Evolutionary conservation across 2,888 invertebrate species (phyloP), one percentile per base, ranked within the genome.

Genomic region (Melitaea athalia): DNA sequence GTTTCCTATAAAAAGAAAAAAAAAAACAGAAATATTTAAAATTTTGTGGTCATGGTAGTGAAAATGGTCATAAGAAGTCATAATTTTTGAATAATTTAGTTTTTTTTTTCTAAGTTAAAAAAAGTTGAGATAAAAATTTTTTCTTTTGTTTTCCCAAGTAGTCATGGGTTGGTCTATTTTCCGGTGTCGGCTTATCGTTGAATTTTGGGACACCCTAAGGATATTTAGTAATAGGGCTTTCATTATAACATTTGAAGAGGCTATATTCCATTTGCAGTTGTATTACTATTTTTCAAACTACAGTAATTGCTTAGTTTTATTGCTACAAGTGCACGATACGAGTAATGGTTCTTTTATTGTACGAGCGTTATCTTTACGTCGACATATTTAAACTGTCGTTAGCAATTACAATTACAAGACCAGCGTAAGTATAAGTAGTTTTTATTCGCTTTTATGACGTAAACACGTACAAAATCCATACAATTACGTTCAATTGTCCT

Each of bases 331-430:
- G 15, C 50, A 59, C 8, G 50, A 17, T 63, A 43, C 50, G 59
- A 63, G 31, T 50, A 50, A 63, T 59, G 47, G 57, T 59, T 57
- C 57, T 63, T 31, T 63, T 59, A 52, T 52, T 60, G 47, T 68
- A 53, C 15, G 11, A 31, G 43, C 10, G 52, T 65, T 63, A 63
- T 63, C 67, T 63, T 52, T 62, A 63, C 47, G 50, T 43, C 50
- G 43, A 55, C 47, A 38, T 57, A 59, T 3, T 64, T 59, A 55
- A 55, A 55, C 55, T 55, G 55, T 33, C 55, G 17, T 52, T 38
- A 50, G 55, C 33, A 55, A 33, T 55, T 55, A 55, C n/a, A 38
- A 55, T 55, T 38, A 33, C 12, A 8, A 14, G 14, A 33, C 33
- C 11, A 55, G 55, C 55, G 33, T 55, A 38, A 55, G 14, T 52